phyloP scores from a whole-genome alignment of 2,113 vertebrate species.

The Otus sunia region DNA sequence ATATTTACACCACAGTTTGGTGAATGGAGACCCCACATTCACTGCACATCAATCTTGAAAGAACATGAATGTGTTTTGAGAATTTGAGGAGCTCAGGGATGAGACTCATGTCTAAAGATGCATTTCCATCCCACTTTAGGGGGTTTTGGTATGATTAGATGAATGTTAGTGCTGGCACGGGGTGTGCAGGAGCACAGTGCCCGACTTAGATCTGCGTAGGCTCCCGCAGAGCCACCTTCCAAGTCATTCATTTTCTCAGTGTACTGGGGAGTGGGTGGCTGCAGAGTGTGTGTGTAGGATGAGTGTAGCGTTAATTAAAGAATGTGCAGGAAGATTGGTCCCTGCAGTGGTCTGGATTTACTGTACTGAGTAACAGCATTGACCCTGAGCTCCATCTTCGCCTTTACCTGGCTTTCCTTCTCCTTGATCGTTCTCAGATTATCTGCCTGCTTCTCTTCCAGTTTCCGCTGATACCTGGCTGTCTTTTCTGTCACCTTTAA shows the following conservation, averaged over 20 bases:
- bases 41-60: neutral
- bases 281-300: neutral
- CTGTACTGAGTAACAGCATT: neutral
- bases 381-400: neutral
- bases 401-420: slow-evolving; percentile 83
- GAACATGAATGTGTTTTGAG: neutral
- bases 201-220: neutral
- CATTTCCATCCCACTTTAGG: neutral
- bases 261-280: accelerated
- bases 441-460: slow-evolving; percentile 86
- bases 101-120: neutral
- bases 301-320: neutral
- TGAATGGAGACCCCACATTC: neutral
- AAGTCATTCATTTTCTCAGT: neutral
- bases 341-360: neutral
- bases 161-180: neutral
- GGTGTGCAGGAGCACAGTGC: neutral
- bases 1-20: neutral
- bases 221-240: neutral
- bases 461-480: slow-evolving; percentile 76
- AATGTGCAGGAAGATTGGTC: neutral
- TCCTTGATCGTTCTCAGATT: slow-evolving; percentile 84
- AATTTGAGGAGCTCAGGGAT: neutral
- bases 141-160: accelerated
- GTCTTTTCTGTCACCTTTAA: slow-evolving; percentile 78